Conservation (phyloP, 2,113 vertebrate species). For the Anarrhichthys ocellatus region DNA sequence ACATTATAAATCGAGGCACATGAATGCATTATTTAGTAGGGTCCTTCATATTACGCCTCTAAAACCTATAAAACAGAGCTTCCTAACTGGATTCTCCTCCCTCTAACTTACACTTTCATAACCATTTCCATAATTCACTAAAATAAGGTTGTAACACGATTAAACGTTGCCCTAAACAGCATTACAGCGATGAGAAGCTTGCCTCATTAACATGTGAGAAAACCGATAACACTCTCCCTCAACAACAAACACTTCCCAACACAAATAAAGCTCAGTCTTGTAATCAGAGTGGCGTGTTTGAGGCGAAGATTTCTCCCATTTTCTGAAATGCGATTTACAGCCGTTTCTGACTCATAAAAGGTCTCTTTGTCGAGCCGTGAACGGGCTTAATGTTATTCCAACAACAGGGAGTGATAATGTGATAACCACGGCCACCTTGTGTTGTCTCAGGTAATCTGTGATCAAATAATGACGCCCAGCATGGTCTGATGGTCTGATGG, state of each 20-base stretch:
- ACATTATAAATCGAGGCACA: slow-evolving; percentile 57
- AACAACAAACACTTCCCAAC: slow-evolving; percentile 28
- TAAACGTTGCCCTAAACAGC: not conserved
- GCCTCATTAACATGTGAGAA: slow-evolving; percentile 41
- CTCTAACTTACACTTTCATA: slow-evolving; percentile 1
- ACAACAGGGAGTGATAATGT: slow-evolving; percentile 30
- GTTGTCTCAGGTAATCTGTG: slow-evolving; percentile 47
- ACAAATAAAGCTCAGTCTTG: slow-evolving; percentile 37
- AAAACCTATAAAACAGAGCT: slow-evolving; percentile 4
- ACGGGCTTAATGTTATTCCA: slow-evolving; percentile 42
- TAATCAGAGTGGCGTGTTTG: slow-evolving; percentile 34
- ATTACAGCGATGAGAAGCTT: slow-evolving; percentile 9
- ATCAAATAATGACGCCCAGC: slow-evolving; percentile 34
- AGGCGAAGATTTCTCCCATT: slow-evolving; percentile 36
- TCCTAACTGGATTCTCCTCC: not conserved
- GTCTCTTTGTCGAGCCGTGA: slow-evolving; percentile 45
- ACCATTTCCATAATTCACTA: slow-evolving; percentile 36
- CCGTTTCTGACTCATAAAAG: slow-evolving; percentile 30
- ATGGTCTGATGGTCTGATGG: not conserved
- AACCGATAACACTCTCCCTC: slow-evolving; percentile 50
- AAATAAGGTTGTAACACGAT: slow-evolving; percentile 7
- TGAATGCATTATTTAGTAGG: slow-evolving; percentile 59
- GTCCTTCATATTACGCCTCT: slow-evolving; percentile 30
- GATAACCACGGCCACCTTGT: slow-evolving; percentile 40
- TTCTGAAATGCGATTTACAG: slow-evolving; percentile 42